Conservation (phyloP, 1,140 invertebrate species). For the Chlorops oryzae region DNA sequence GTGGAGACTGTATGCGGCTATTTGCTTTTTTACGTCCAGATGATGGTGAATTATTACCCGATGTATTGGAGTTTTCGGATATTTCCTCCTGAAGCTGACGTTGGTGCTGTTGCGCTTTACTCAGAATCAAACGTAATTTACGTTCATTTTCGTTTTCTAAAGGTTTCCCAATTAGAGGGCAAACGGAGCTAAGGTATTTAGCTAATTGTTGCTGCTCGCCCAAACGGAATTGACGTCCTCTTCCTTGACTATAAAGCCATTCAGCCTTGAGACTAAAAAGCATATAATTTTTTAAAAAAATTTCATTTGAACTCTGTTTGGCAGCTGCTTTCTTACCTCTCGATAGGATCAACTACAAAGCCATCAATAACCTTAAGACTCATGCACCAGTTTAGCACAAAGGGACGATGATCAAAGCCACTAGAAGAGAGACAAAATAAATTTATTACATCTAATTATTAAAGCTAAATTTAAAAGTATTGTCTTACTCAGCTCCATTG, state of each 20-base stretch:
- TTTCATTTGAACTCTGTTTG: background rate
- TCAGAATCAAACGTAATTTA: constrained; percentile 75
- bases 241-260: constrained; percentile 89
- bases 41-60: constrained; percentile 44
- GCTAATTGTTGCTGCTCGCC: constrained; percentile 78
- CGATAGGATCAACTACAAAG: constrained; percentile 79
- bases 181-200: constrained; percentile 73
- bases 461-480: background rate
- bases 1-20: constrained; percentile 45
- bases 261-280: constrained; percentile 77
- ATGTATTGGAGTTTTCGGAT: constrained; percentile 41
- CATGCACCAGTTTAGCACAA: constrained; percentile 89
- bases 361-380: constrained; percentile 82
- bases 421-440: constrained; percentile 48
- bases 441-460: background rate
- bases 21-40: constrained; percentile 37
- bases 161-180: constrained; percentile 67
- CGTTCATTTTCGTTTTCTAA: constrained; percentile 78
- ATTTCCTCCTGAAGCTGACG: constrained; percentile 67
- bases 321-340: constrained; percentile 51
- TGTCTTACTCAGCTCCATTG: constrained; percentile 31
- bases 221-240: constrained; percentile 76
- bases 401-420: constrained; percentile 86
- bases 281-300: constrained; percentile 24
- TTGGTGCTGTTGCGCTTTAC: constrained; percentile 85